Evolutionary conservation across 2,888 invertebrate species (phyloP), one percentile per base, ranked within the genome.

Genomic region (Apotomis betuletana): DNA sequence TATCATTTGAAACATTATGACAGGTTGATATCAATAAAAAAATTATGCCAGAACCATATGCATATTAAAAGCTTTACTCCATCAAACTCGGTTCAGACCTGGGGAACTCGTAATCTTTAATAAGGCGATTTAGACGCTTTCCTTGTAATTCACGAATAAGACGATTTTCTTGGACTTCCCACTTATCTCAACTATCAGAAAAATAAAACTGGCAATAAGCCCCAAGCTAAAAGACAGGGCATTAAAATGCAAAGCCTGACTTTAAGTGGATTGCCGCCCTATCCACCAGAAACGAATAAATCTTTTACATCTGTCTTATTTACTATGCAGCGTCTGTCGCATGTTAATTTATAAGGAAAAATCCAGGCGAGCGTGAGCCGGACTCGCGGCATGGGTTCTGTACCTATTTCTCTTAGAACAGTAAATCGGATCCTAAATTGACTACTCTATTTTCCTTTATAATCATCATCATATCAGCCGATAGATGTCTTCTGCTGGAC

Each of bases 201-300:
- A 36, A 60, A 64, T 13, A 74, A 75, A 67, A 70, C 54, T 72
- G 74, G 75, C 73, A 70, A 76, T 76, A 77, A 77, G 75, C 77
- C 69, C 74, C 77, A 77, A 79, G 64, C 49, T 63, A 49, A 46
- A 77, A 75, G 79, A 79, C 77, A 78, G 77, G 64, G 15, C 80
- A 83, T 85, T 85, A 81, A 84, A 81, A 85, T 85, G 82, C 84
- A 83, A 83, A 84, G 79, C 74, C 68, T 74, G 78, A 77, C 80
- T 84, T 82, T 74, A 81, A 80, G 79, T 78, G 76, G 79, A 81
- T 82, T 77, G 76, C 74, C 59, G 67, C 79, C 69, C 78, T 67
- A 44, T 74, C 54, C 67, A 74, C 70, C 70, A 64, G 67, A 62
- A 74, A 60, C 62, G 67, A 65, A 75, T 77, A 77, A 74, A 75